Percentiles rank a stretch among this genome's conserved stretches.
Evolutionary conservation across 2,113 vertebrate species (phyloP).

Genomic region (Uropsilus gracilis): DNA sequence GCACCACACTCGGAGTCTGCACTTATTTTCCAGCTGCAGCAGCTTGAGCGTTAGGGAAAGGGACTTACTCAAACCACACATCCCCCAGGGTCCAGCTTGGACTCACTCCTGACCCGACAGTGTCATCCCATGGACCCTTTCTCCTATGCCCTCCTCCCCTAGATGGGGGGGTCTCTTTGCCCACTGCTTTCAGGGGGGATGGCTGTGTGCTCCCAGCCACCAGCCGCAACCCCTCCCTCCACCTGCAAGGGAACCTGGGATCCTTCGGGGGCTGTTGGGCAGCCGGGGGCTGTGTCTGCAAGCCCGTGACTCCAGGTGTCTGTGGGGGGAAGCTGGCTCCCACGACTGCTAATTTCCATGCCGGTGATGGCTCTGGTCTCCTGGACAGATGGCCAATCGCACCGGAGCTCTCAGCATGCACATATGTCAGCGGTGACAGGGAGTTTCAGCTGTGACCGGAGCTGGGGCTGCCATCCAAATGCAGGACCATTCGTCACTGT

Average conservation of each 20-base stretch:
- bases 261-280: not conserved
- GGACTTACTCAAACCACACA: not conserved
- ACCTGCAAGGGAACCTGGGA: not conserved
- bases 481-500: constrained; percentile 82
- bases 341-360: constrained; percentile 74
- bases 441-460: constrained; percentile 82
- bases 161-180: not conserved
- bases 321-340: constrained; percentile 19
- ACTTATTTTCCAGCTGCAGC: not conserved
- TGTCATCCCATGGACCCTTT: not conserved
- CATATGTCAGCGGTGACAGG: constrained; percentile 85
- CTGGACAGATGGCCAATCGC: constrained; percentile 86
- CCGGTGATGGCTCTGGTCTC: constrained; percentile 74
- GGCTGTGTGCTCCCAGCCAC: not conserved
- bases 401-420: constrained; percentile 80
- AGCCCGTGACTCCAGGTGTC: constrained; percentile 43
- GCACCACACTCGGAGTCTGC: not conserved
- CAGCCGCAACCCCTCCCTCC: accelerated
- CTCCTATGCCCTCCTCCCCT: accelerated
- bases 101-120: not conserved
- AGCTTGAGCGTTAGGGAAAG: not conserved
- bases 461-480: constrained; percentile 82
- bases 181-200: not conserved
- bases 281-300: not conserved
- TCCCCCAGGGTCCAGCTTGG: not conserved